Percentiles rank a stretch among this genome's conserved stretches.
Evolutionary conservation across 1,140 invertebrate species (phyloP).

Genomic region (Drosophila takahashii): DNA sequence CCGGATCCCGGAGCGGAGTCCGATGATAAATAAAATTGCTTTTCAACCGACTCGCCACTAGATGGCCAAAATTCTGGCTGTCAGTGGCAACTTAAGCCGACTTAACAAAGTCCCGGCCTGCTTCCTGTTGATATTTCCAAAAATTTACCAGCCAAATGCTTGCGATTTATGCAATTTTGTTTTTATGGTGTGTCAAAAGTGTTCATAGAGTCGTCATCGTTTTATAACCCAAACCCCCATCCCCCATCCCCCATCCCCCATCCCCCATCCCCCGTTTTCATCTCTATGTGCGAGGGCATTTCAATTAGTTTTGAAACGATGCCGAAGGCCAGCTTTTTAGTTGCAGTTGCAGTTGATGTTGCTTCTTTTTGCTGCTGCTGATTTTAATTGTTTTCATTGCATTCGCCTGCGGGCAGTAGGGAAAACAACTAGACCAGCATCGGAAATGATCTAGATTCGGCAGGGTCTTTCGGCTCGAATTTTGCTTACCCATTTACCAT

Average conservation of each 20-base stretch:
- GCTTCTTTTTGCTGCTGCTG: constrained; percentile 11
- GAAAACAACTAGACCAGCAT: constrained; percentile 5
- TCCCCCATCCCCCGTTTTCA: neutral
- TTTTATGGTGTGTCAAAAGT: constrained; percentile 21
- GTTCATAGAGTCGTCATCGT: constrained; percentile 8
- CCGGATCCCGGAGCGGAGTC: too few species aligned
- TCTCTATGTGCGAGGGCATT: constrained; percentile 48
- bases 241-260: too few species aligned
- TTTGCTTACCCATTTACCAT: neutral
- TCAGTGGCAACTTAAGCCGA: constrained; percentile 40
- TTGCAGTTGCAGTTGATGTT: constrained; percentile 24
- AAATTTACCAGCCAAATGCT: neutral
- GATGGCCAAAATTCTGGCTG: constrained; percentile 10
- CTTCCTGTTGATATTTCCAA: constrained; percentile 26
- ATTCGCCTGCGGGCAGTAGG: constrained; percentile 12
- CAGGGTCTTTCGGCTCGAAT: neutral
- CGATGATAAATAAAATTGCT: constrained; percentile 18
- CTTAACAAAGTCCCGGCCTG: constrained; percentile 19
- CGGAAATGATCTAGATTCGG: neutral
- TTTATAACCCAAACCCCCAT: neutral
- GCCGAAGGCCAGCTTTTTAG: constrained; percentile 28
- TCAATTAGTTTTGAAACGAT: constrained; percentile 59
- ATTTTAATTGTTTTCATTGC: constrained; percentile 57
- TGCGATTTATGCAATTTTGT: constrained; percentile 20
- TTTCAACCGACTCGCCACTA: constrained; percentile 5